phyloP scores from a whole-genome alignment of 2,888 invertebrate species.

The Watsonalla cultraria region DNA sequence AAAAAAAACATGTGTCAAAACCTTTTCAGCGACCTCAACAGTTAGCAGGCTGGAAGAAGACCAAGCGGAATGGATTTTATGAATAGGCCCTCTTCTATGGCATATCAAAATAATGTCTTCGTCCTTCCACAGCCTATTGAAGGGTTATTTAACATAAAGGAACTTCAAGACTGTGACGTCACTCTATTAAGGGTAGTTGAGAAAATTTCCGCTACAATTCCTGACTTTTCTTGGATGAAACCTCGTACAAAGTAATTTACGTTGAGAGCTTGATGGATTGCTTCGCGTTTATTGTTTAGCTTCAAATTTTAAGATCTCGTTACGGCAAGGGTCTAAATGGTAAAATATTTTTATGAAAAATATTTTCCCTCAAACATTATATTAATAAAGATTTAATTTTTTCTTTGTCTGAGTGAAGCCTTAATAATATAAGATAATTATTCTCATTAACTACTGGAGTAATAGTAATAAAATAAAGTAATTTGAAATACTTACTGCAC shows the following conservation, averaged over 20 bases:
- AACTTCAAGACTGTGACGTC: conserved; percentile 8
- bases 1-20: background rate
- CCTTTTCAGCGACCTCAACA: background rate
- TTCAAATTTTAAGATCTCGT: background rate
- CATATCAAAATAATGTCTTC: conserved; percentile 23
- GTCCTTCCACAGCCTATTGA: conserved; percentile 14
- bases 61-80: conserved; percentile 27
- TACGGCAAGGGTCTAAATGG: background rate
- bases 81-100: conserved; percentile 25
- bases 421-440: too few relatives aligned
- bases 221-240: background rate
- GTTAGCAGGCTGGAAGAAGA: conserved; percentile 16
- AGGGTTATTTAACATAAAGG: conserved; percentile 5
- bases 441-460: too few relatives aligned
- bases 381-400: too few relatives aligned
- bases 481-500: too few relatives aligned
- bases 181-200: background rate
- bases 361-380: background rate
- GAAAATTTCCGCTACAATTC: background rate
- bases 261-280: conserved; percentile 1
- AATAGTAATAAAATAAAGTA: too few relatives aligned
- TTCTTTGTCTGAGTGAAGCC: too few relatives aligned
- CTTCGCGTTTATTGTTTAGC: conserved; percentile 1
- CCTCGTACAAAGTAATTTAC: background rate
- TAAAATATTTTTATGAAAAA: background rate